A percentile compares a stretch with the other conserved stretches of the same genome.
Conservation (phyloP, 2,113 vertebrate genomes). For the Hassar affinis region DNA sequence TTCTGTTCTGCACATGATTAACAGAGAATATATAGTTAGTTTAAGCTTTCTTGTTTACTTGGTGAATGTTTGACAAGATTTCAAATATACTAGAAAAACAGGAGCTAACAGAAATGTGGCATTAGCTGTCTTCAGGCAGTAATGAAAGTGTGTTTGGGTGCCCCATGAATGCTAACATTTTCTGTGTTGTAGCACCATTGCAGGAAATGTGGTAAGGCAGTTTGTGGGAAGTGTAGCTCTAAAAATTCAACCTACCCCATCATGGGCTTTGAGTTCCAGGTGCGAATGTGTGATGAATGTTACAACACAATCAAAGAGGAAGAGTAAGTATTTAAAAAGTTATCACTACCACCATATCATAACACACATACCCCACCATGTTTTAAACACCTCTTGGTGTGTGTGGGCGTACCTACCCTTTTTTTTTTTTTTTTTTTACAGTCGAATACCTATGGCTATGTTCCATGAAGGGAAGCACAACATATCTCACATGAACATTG, state of each 20-base stretch:
- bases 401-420: background rate
- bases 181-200: constrained; percentile 85
- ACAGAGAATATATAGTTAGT: background rate
- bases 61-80: background rate
- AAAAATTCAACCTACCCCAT: constrained; percentile 89
- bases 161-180: background rate
- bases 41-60: background rate
- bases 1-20: background rate
- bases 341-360: background rate
- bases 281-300: constrained; percentile 91
- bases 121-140: background rate
- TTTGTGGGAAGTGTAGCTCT: constrained; percentile 93
- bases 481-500: constrained; percentile 95
- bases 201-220: constrained; percentile 92
- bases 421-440: constrained; percentile 50
- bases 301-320: constrained; percentile 92
- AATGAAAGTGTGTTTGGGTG: background rate
- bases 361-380: background rate
- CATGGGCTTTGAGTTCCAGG: constrained; percentile 98
- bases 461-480: constrained; percentile 99
- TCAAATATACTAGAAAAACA: background rate
- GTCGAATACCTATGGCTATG: constrained; percentile 88
- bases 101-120: background rate
- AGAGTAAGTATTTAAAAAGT: constrained; percentile 80
- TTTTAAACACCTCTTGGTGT: background rate